Percentiles rank a stretch among this genome's conserved stretches.
Conservation (phyloP, 2,113 vertebrate species). For the Sinocyclocheilus maitianheensis region DNA sequence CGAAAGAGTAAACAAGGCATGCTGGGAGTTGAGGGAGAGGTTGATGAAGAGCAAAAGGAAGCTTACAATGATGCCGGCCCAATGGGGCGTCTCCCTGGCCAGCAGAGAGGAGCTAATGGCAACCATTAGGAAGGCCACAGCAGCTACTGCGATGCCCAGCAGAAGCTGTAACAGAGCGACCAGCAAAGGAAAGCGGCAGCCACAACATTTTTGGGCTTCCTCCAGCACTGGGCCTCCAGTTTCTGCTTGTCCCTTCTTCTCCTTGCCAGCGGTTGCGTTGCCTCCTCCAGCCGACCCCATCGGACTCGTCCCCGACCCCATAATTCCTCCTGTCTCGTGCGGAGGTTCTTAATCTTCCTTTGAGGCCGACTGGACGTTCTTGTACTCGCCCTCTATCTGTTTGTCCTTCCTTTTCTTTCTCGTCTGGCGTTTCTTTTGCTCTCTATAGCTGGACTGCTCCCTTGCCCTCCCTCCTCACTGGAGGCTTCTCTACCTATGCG, state of each 20-base stretch:
- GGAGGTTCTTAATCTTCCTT: slow-evolving; percentile 38
- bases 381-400: slow-evolving; percentile 21
- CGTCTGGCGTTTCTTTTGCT: background rate
- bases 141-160: slow-evolving; percentile 82
- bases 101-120: slow-evolving; percentile 88
- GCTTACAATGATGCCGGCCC: slow-evolving; percentile 99
- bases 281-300: slow-evolving; percentile 56
- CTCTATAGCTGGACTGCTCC: slow-evolving; percentile 20
- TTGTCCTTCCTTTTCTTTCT: slow-evolving; percentile 12
- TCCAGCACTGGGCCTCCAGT: slow-evolving; percentile 68
- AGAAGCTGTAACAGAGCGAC: slow-evolving; percentile 89
- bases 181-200: slow-evolving; percentile 92
- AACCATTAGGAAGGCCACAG: slow-evolving; percentile 91
- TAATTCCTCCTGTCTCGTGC: slow-evolving; percentile 27
- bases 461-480: slow-evolving; percentile 41
- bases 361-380: slow-evolving; percentile 28
- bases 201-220: slow-evolving; percentile 81
- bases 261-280: slow-evolving; percentile 59
- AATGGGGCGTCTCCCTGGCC: slow-evolving; percentile 94
- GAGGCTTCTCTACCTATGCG: slow-evolving; percentile 64
- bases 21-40: slow-evolving; percentile 48
- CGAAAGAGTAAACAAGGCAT: slow-evolving; percentile 33
- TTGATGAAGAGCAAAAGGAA: background rate
- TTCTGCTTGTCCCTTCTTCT: slow-evolving; percentile 60
- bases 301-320: slow-evolving; percentile 71